Evolutionary conservation across 2,888 invertebrate genomes (phyloP).

Genomic region (Drosophila pseudotalamancana): DNA sequence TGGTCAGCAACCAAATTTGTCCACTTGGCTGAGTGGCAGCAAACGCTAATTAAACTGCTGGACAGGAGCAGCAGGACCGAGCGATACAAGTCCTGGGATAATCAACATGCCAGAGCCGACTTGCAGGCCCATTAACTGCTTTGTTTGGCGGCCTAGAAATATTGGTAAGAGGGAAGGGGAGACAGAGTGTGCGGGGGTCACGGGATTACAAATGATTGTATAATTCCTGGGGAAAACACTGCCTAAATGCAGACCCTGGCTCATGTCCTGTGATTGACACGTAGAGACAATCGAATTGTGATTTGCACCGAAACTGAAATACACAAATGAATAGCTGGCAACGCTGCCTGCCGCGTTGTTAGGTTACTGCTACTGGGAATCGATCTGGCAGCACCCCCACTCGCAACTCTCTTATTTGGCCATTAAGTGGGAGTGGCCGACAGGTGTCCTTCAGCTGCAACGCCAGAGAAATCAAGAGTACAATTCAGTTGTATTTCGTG

Average conservation of each 20-base stretch:
- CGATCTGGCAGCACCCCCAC: conserved; percentile 29
- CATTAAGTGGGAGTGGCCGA: conserved; percentile 65
- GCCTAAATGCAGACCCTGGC: conserved; percentile 57
- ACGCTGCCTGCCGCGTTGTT: neutral
- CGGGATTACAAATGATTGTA: conserved; percentile 67
- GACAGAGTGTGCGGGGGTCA: neutral
- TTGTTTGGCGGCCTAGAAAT: conserved; percentile 18
- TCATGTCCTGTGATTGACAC: conserved; percentile 74
- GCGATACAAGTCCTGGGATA: conserved; percentile 63
- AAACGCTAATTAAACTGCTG: conserved; percentile 74
- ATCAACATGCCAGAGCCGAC: conserved; percentile 48
- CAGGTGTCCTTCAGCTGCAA: conserved; percentile 47
- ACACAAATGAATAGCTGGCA: conserved; percentile 13
- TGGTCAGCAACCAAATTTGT: conserved; percentile 64
- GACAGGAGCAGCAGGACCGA: conserved; percentile 25
- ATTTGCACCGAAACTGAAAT: conserved; percentile 53
- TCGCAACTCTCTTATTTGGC: conserved; percentile 51
- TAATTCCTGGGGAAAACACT: conserved; percentile 53
- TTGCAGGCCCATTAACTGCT: conserved; percentile 58
- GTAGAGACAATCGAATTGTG: conserved; percentile 78
- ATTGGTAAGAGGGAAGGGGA: neutral
- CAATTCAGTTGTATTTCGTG: conserved; percentile 36
- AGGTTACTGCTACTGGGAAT: neutral
- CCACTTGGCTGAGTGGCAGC: conserved; percentile 69
- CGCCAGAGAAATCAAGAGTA: conserved; percentile 31